Conservation (phyloP, 1,140 invertebrate genomes). For the Drosophila lini region DNA sequence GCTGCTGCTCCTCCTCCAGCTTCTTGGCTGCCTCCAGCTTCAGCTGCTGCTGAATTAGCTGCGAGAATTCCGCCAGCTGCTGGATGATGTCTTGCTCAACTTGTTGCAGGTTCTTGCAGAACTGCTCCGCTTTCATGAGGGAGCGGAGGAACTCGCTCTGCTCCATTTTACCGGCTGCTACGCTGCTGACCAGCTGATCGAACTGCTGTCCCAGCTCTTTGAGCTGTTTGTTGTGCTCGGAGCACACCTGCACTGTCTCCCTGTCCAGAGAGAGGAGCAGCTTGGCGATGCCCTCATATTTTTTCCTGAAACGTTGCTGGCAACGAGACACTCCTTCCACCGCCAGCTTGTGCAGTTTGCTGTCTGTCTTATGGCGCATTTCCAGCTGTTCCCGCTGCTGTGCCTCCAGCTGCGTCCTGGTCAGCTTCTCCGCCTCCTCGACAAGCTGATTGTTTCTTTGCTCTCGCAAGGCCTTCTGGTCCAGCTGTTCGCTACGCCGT, state of each 20-base stretch:
- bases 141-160: slow-evolving; percentile 43
- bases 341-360: slow-evolving; percentile 60
- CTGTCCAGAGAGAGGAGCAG: slow-evolving; percentile 66
- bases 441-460: slow-evolving; percentile 38
- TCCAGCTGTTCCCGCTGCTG: slow-evolving; percentile 48
- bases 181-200: slow-evolving; percentile 58
- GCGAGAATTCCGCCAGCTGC: slow-evolving; percentile 49
- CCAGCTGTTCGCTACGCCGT: background rate
- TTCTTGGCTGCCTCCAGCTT: slow-evolving; percentile 33
- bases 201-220: slow-evolving; percentile 65
- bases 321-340: slow-evolving; percentile 69
- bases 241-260: slow-evolving; percentile 59
- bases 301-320: slow-evolving; percentile 58
- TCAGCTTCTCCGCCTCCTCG: slow-evolving; percentile 57
- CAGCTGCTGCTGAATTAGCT: slow-evolving; percentile 45
- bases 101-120: slow-evolving; percentile 42
- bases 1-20: slow-evolving; percentile 33
- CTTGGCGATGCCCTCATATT: slow-evolving; percentile 64
- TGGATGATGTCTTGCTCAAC: slow-evolving; percentile 52
- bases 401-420: slow-evolving; percentile 50
- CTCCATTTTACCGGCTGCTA: slow-evolving; percentile 51
- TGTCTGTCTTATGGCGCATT: slow-evolving; percentile 49
- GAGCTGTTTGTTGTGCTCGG: slow-evolving; percentile 61
- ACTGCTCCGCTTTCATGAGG: slow-evolving; percentile 67
- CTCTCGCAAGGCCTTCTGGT: slow-evolving; percentile 19